Conservation (phyloP, 2,797 vertebrate species). For the Denticeps clupeoides region DNA sequence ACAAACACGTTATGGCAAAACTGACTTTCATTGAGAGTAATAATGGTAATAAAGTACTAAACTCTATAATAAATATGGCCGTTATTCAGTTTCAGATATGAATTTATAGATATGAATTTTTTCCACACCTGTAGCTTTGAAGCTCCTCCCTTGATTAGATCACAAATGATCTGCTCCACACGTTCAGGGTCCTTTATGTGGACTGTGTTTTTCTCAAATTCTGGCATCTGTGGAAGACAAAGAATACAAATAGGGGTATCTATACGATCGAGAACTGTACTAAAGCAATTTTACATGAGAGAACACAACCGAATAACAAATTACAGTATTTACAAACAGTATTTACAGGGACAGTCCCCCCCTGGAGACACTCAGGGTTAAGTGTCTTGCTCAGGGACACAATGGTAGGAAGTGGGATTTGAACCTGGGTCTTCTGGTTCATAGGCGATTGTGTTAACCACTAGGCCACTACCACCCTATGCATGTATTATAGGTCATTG, state of each 20-base stretch:
- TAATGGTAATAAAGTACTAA: not conserved
- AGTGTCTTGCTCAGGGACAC: too few relatives aligned
- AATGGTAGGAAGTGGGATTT: too few relatives aligned
- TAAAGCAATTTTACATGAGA: too few relatives aligned
- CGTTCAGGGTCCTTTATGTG: slow-evolving; percentile 82
- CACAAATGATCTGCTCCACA: slow-evolving; percentile 93
- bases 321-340: too few relatives aligned
- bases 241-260: slow-evolving; percentile 6
- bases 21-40: not conserved
- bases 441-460: too few relatives aligned
- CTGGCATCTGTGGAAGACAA: slow-evolving; percentile 75
- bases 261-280: not conserved
- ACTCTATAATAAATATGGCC: slow-evolving; percentile 25
- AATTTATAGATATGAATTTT: too few relatives aligned
- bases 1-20: not conserved
- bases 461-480: too few relatives aligned
- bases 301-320: too few relatives aligned
- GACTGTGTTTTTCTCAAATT: slow-evolving; percentile 89
- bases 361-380: too few relatives aligned
- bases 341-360: too few relatives aligned
- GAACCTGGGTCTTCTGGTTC: too few relatives aligned
- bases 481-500: too few relatives aligned
- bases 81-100: slow-evolving; percentile 28
- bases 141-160: slow-evolving; percentile 89
- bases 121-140: slow-evolving; percentile 83